Percentiles rank a stretch among this genome's conserved stretches.
Evolutionary conservation across 2,797 vertebrate genomes (phyloP).

Genomic region (Gymnothorax reevesii): DNA sequence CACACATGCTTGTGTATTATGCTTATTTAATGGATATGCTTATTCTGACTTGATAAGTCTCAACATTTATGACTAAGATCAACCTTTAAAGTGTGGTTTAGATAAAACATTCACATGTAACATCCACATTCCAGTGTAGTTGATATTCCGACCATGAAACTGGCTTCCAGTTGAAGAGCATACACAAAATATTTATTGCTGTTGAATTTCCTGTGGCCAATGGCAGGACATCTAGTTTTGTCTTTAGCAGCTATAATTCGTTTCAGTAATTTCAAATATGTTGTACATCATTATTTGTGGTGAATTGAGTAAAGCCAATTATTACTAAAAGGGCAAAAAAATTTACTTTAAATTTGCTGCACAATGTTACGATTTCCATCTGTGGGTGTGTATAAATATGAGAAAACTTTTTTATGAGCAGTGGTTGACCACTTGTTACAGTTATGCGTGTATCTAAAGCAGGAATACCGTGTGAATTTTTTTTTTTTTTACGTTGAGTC

Average conservation of each 20-base stretch:
- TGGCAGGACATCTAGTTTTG: not conserved
- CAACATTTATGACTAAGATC: not conserved
- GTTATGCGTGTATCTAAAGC: constrained; percentile 4
- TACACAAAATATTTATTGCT: not conserved
- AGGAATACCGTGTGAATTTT: not conserved
- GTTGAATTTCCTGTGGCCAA: not conserved
- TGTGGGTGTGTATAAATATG: not conserved
- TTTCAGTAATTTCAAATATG: not conserved
- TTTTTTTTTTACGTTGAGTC: not conserved
- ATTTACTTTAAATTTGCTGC: not conserved
- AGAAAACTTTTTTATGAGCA: not conserved
- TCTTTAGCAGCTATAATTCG: not conserved
- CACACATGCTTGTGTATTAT: not conserved
- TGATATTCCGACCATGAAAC: not conserved
- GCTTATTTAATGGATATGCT: not conserved
- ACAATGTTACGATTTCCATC: not conserved
- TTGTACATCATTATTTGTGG: not conserved
- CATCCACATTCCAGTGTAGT: not conserved
- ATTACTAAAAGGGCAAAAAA: not conserved
- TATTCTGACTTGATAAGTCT: not conserved
- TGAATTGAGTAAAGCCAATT: not conserved
- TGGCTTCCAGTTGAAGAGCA: not conserved
- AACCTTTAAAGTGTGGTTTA: not conserved
- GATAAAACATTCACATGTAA: not conserved
- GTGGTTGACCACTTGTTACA: not conserved